A percentile compares a stretch with the other conserved stretches of the same genome.
These are phyloP conservation scores for Chloroceryle aenea DNA, from an alignment of 2,113 vertebrate genomes.

Conservation along the genomic window DNA sequence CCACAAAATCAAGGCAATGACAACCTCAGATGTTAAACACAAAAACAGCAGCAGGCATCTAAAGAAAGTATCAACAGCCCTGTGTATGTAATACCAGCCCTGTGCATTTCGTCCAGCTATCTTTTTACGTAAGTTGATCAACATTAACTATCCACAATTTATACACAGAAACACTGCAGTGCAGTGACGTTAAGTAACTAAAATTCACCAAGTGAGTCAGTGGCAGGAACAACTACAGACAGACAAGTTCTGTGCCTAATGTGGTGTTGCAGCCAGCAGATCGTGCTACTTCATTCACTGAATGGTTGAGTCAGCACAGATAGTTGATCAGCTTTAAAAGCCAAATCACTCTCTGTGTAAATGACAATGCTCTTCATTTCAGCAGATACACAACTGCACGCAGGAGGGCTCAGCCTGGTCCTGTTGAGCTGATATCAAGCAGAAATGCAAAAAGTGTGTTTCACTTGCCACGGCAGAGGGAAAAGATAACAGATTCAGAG, in stretches of 20 bases:
- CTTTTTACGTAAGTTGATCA: background rate
- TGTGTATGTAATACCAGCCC: accelerated
- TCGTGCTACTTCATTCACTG: background rate
- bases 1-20: background rate
- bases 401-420: background rate
- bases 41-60: background rate
- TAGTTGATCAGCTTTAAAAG: background rate
- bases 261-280: background rate
- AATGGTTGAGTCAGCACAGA: background rate
- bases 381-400: background rate
- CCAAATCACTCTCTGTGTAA: background rate
- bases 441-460: background rate
- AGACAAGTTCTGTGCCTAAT: background rate
- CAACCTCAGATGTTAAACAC: background rate
- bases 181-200: background rate
- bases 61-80: background rate
- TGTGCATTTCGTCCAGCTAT: background rate
- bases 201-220: slow-evolving; percentile 26
- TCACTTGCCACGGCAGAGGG: background rate
- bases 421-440: background rate
- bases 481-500: background rate
- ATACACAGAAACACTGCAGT: background rate
- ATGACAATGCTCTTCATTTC: background rate
- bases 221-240: slow-evolving; percentile 13
- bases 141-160: background rate